phyloP scores from a whole-genome alignment of 2,113 vertebrate species.

The Melanotaenia duboulayi region DNA sequence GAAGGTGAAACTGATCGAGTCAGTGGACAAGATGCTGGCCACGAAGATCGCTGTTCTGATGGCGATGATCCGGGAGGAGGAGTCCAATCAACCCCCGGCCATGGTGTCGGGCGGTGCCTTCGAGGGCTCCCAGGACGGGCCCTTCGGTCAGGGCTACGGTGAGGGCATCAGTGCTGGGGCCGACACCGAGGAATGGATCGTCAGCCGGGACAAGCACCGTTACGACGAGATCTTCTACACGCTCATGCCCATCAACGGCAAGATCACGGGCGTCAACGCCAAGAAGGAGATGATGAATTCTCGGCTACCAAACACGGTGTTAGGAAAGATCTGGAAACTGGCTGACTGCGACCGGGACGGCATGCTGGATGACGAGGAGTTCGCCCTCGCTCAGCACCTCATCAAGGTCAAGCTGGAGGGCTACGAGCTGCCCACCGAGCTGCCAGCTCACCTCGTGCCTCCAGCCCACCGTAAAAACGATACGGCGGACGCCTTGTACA shows the following conservation, averaged over 20 bases:
- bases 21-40: conserved; percentile 95
- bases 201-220: conserved; percentile 92
- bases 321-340: conserved; percentile 99
- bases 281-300: conserved; percentile 98
- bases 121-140: conserved; percentile 91
- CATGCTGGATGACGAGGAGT: conserved; percentile 98
- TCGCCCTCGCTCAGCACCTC: conserved; percentile 94
- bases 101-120: conserved; percentile 94
- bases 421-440: conserved; percentile 89
- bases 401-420: conserved; percentile 97
- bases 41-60: conserved; percentile 91
- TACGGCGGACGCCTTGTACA: conserved; percentile 79
- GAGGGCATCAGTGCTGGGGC: conserved; percentile 94
- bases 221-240: conserved; percentile 99
- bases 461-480: conserved; percentile 91
- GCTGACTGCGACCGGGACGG: conserved; percentile 93
- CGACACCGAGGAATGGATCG: conserved; percentile 94
- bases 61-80: conserved; percentile 92
- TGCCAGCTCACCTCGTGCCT: conserved; percentile 92
- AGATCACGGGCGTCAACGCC: conserved; percentile 93
- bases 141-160: conserved; percentile 94
- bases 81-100: conserved; percentile 86
- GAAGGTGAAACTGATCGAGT: conserved; percentile 94
- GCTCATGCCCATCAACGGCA: conserved; percentile 93
- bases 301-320: conserved; percentile 93